Base-by-base conservation (phyloP, 2,888 invertebrate genomes). In the Sminthurides aquaticus region DNA sequence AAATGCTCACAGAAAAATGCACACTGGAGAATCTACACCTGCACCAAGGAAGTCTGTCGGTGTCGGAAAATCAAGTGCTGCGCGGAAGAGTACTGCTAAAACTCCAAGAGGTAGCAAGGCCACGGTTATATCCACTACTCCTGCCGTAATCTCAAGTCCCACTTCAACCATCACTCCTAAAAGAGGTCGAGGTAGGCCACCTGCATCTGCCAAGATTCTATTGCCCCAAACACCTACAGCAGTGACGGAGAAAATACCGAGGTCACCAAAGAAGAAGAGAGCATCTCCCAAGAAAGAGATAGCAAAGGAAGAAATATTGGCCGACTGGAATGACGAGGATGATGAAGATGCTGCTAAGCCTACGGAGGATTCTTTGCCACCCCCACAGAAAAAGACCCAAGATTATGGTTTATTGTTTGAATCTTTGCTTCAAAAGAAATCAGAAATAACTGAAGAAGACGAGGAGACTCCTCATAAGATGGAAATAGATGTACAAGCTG, bases 271-370 rank as follows among this genome's bases (percentile, higher is more conserved):
- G 5, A 52, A 27, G 15, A n/a, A 27, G 25, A 24, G 25, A 15
- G 1, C 20, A 29, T 49, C 49, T 49, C n/a, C 60, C 25, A 26
- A 26, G 24, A 27, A 49, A 28, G 20, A 34, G 5, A 49, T 60
- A 49, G 52, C 49, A 3, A 52, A 28, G 22, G 52, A 49, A 28
- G 60, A 60, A n/a, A 60, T 60, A 27, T 28, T 60, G 8, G 60
- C 25, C 1, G 60, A 60, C 29, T 60, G 60, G 60, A 60, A 26
- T 27, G 60, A 60, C 26, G 60, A 24, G 2, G 60, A 60, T 5
- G 60, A 60, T 8, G 60, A 60, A 20, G 43, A 5, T 34, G 43
- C 5, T 34, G 43, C 43, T 15, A 34, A 34, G 15, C 43, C 43
- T 5, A 34, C 43, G 43, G 8, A 15, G 43, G 8, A 11, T 11